A percentile compares a stretch with the other conserved stretches of the same genome.
phyloP scores from a whole-genome alignment of 2,797 vertebrate species.

The Micropoecilia bifurca region DNA sequence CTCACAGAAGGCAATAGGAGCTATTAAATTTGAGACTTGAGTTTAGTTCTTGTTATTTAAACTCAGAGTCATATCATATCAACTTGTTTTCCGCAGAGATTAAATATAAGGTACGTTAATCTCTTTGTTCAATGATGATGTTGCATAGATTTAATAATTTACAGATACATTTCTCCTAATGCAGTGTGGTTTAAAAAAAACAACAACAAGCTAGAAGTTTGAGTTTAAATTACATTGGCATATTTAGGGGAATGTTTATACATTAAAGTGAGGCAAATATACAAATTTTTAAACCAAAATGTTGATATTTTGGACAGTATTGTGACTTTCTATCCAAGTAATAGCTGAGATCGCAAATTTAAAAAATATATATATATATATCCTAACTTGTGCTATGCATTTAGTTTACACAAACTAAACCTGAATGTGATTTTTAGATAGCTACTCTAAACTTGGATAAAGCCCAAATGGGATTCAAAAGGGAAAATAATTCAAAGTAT shows the following conservation, averaged over 20 bases:
- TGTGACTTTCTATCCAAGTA: neutral
- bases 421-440: neutral
- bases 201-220: neutral
- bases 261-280: slow-evolving; percentile 2
- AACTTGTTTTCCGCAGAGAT: slow-evolving; percentile 48
- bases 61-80: slow-evolving; percentile 47
- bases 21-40: slow-evolving; percentile 59
- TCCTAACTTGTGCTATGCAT: neutral
- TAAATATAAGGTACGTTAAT: slow-evolving; percentile 63
- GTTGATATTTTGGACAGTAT: neutral
- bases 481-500: slow-evolving; percentile 28
- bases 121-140: slow-evolving; percentile 9
- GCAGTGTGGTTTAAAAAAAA: neutral
- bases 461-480: slow-evolving; percentile 24
- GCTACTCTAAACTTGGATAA: neutral
- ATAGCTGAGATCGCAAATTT: neutral
- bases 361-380: neutral
- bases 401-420: neutral
- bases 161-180: neutral
- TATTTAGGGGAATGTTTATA: neutral
- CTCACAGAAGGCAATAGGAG: slow-evolving; percentile 69
- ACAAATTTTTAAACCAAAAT: neutral
- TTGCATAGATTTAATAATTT: neutral
- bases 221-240: neutral
- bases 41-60: slow-evolving; percentile 56